Evolutionary conservation across 1,140 invertebrate genomes (phyloP).

Genomic region (Globodera rostochiensis): DNA sequence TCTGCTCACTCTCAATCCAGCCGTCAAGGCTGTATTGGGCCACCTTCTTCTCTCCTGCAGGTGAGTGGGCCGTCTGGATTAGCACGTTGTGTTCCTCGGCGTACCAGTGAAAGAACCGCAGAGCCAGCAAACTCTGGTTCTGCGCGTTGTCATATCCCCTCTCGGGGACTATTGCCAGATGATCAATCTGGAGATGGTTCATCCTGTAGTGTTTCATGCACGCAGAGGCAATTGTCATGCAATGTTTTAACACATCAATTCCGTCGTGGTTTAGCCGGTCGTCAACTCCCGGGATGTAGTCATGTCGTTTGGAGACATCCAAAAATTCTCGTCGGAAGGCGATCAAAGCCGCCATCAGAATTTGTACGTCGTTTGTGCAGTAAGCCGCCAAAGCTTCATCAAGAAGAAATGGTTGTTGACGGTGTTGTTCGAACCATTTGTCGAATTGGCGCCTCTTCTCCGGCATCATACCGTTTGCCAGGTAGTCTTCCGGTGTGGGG

Average conservation of each 20-base stretch:
- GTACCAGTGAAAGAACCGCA: not conserved
- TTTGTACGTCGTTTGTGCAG: not conserved
- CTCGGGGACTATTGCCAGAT: too few relatives aligned
- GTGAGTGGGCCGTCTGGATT: not conserved
- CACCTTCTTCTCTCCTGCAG: not conserved
- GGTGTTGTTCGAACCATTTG: constrained; percentile 11
- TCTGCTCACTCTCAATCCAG: not conserved
- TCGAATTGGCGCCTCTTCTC: constrained; percentile 30
- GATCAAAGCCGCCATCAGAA: constrained; percentile 14
- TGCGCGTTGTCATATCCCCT: too few relatives aligned
- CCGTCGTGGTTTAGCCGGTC: too few relatives aligned
- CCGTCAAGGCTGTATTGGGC: constrained; percentile 19
- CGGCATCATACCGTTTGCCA: constrained; percentile 11
- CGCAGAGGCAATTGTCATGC: too few relatives aligned
- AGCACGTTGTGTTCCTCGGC: not conserved
- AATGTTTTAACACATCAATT: too few relatives aligned
- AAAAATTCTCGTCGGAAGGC: not conserved
- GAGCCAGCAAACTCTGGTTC: too few relatives aligned
- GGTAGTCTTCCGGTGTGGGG: not conserved
- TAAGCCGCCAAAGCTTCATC: not conserved
- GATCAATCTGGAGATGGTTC: too few relatives aligned
- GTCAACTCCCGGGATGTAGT: too few relatives aligned
- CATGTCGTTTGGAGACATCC: too few relatives aligned
- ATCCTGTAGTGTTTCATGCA: not conserved
- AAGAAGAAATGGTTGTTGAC: not conserved